These are phyloP conservation scores for Seira ritae DNA, from an alignment of 2,888 invertebrate species.

Conservation along the genomic window DNA sequence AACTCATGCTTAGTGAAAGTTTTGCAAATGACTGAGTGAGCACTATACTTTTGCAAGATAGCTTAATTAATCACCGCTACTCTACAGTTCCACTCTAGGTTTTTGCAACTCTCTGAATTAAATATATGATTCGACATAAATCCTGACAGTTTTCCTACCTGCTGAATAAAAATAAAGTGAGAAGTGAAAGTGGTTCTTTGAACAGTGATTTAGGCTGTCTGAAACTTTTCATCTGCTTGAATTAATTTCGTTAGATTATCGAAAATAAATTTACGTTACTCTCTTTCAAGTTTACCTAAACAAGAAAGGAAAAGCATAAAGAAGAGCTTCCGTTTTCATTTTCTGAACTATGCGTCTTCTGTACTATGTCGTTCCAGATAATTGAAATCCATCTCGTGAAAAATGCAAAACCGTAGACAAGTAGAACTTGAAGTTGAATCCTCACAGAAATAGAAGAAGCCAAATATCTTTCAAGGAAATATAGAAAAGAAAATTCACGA, in stretches of 20 bases:
- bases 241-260: not conserved
- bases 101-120: not conserved
- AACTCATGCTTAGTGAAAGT: too few relatives aligned
- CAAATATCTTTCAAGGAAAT: not conserved
- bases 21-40: not conserved
- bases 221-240: not conserved
- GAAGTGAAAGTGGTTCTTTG: not conserved
- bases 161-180: not conserved
- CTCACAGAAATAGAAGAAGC: not conserved
- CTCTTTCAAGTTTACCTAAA: not conserved
- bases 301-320: not conserved
- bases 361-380: not conserved
- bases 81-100: not conserved
- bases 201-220: not conserved
- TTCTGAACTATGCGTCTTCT: too few relatives aligned
- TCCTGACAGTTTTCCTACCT: not conserved
- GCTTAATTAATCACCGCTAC: not conserved
- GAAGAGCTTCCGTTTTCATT: too few relatives aligned
- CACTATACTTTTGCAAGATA: not conserved
- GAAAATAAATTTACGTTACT: not conserved
- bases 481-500: not conserved
- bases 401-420: not conserved
- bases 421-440: not conserved
- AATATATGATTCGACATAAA: not conserved
- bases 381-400: not conserved